Evolutionary conservation across 1,140 invertebrate genomes (phyloP).

Genomic region (Oryzaephilus surinamensis): DNA sequence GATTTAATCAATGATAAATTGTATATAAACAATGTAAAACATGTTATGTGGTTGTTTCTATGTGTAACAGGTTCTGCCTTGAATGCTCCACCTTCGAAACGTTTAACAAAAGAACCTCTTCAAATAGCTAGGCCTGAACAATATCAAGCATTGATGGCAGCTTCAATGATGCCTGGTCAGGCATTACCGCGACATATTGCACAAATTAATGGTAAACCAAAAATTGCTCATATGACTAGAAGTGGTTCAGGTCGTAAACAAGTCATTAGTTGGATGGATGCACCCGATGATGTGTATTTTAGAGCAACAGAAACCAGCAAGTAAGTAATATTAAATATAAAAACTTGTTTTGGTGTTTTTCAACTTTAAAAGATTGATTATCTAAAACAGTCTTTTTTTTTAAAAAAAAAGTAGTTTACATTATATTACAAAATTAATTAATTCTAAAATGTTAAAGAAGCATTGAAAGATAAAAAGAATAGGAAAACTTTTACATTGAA

Average conservation of each 20-base stretch:
- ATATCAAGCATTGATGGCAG: conserved; percentile 52
- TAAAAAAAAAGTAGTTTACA: too few relatives aligned
- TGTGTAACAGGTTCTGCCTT: conserved; percentile 27
- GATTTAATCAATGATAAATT: too few relatives aligned
- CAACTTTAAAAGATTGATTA: too few relatives aligned
- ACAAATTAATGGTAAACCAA: conserved; percentile 63
- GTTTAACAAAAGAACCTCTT: conserved; percentile 57
- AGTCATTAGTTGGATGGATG: conserved; percentile 96
- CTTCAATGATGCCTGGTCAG: conserved; percentile 45
- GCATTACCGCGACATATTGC: conserved; percentile 47
- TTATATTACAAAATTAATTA: too few relatives aligned
- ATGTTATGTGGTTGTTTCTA: too few relatives aligned
- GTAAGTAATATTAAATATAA: conserved; percentile 57
- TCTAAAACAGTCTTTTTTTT: too few relatives aligned
- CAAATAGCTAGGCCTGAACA: conserved; percentile 53
- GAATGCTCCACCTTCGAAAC: conserved; percentile 47
- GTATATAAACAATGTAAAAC: too few relatives aligned
- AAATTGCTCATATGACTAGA: conserved; percentile 55
- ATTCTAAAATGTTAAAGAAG: too few relatives aligned
- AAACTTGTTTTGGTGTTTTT: too few relatives aligned
- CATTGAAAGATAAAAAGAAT: too few relatives aligned
- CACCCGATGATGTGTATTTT: conserved; percentile 94
- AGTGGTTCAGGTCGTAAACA: conserved; percentile 61
- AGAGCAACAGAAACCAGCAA: conserved; percentile 80
- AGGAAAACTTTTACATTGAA: too few relatives aligned